Evolutionary conservation across 2,113 vertebrate species (phyloP).

Genomic region (Nicator chloris): DNA sequence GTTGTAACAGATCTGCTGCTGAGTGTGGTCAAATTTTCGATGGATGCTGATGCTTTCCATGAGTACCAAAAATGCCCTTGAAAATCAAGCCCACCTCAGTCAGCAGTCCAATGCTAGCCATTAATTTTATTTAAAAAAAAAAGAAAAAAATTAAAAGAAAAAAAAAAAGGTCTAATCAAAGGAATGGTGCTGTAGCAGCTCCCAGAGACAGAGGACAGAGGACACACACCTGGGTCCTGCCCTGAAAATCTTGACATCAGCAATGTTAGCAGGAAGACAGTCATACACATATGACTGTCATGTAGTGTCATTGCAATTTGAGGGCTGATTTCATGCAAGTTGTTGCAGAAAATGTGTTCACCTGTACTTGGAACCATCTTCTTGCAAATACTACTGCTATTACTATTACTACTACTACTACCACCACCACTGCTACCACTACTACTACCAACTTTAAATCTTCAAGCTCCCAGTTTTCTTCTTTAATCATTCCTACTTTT

Average conservation of each 20-base stretch:
- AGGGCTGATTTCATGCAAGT: not conserved
- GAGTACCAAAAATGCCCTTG: not conserved
- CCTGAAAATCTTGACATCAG: not conserved
- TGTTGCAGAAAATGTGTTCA: not conserved
- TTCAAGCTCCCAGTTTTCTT: not conserved
- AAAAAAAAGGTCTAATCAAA: not conserved
- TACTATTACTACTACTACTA: not conserved
- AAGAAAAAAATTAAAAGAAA: too few species aligned
- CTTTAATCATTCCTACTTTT: not conserved
- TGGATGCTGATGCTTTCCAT: not conserved
- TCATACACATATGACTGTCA: not conserved
- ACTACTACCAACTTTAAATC: not conserved
- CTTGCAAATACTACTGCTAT: not conserved
- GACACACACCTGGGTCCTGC: not conserved
- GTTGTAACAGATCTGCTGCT: not conserved
- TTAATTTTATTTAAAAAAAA: not conserved
- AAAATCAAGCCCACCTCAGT: not conserved
- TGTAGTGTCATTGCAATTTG: not conserved
- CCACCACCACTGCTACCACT: not conserved
- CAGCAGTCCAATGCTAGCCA: not conserved
- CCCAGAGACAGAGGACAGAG: not conserved
- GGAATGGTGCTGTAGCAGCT: not conserved
- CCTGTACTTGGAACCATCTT: not conserved
- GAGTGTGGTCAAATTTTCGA: not conserved
- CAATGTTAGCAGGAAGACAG: not conserved